Evolutionary conservation across 2,797 vertebrate genomes (phyloP).

Genomic region (Macrochelys suwanniensis): DNA sequence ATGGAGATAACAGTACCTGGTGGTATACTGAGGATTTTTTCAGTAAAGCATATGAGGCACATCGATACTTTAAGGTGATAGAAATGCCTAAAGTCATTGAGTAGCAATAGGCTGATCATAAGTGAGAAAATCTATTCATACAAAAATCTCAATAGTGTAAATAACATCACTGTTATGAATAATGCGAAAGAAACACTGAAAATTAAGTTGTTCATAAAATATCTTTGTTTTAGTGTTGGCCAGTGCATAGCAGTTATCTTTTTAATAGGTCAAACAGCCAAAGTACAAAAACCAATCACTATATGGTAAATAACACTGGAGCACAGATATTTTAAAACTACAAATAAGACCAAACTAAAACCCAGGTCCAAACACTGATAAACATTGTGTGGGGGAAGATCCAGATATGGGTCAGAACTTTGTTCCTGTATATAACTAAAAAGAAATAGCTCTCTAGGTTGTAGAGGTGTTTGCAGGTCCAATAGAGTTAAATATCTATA

Average conservation of each 20-base stretch:
- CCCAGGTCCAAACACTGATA: neutral
- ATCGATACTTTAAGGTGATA: neutral
- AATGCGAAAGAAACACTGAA: neutral
- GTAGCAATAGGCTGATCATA: neutral
- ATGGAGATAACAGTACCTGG: neutral
- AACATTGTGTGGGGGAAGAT: neutral
- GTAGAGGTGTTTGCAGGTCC: neutral
- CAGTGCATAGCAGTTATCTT: no score
- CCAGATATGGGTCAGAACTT: neutral
- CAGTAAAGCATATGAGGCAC: neutral
- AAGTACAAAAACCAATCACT: neutral
- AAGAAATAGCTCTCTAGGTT: neutral
- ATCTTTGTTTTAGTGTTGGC: no score
- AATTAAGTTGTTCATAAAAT: neutral
- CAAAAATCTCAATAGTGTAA: rapidly evolving
- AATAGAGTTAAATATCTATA: neutral
- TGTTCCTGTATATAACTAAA: neutral
- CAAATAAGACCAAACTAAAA: neutral
- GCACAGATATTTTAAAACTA: neutral
- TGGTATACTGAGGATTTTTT: neutral
- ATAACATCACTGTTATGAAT: neutral
- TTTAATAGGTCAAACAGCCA: neutral
- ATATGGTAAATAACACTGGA: neutral
- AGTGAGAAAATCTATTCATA: neutral
- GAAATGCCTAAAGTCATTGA: rapidly evolving